Conservation (phyloP, 2,113 vertebrate genomes). For the Alouatta palliata region DNA sequence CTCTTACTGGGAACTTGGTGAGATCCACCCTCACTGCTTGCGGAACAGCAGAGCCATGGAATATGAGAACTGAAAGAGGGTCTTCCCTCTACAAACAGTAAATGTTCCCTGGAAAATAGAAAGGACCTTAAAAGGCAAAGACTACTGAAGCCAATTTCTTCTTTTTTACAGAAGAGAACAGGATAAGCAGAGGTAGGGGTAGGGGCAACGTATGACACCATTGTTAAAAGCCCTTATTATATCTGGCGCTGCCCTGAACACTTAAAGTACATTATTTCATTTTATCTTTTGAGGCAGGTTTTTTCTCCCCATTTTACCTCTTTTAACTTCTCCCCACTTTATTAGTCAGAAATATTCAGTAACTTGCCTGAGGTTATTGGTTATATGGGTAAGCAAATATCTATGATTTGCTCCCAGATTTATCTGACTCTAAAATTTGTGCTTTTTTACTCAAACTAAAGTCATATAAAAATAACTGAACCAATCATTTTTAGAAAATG, state of each 20-base stretch:
- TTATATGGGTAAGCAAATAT: background rate
- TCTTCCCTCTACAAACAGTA: background rate
- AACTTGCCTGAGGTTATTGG: background rate
- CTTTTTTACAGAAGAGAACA: background rate
- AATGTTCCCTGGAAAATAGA: background rate
- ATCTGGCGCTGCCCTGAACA: too few relatives aligned
- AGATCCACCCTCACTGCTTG: background rate
- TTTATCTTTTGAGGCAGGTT: background rate
- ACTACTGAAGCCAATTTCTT: background rate
- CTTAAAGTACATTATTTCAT: background rate
- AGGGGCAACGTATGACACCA: background rate
- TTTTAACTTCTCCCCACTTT: constrained; percentile 6
- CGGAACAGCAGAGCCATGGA: background rate
- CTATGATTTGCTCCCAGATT: background rate
- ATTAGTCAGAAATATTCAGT: constrained; percentile 34
- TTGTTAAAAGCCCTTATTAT: background rate
- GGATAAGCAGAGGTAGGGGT: background rate
- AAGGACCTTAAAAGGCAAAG: background rate
- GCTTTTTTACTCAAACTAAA: background rate
- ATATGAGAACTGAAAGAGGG: background rate
- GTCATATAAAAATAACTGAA: constrained; percentile 3
- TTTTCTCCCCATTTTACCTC: background rate
- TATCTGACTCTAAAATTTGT: background rate
- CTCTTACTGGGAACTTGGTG: background rate
- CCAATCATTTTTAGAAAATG: background rate